Percentiles rank a stretch among this genome's conserved stretches.
Conservation (phyloP, 1,140 invertebrate species). For the Drosophila obscura region DNA sequence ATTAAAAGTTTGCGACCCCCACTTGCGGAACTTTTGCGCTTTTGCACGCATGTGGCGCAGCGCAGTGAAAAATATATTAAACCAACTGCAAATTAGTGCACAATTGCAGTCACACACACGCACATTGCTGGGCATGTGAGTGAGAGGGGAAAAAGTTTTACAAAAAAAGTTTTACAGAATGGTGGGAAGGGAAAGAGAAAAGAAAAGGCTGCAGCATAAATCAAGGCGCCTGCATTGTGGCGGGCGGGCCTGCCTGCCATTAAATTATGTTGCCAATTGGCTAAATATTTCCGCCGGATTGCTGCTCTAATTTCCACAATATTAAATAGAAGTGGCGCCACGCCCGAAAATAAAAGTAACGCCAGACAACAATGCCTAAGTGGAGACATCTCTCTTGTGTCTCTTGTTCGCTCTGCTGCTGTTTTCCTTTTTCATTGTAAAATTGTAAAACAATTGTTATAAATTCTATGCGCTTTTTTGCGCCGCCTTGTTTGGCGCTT, state of each 20-base stretch:
- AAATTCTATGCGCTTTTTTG: conserved; percentile 67
- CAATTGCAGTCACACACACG: conserved; percentile 41
- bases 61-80: conserved; percentile 72
- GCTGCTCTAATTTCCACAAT: conserved; percentile 52
- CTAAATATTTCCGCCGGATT: conserved; percentile 69
- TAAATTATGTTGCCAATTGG: conserved; percentile 75
- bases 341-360: conserved; percentile 58
- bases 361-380: conserved; percentile 48
- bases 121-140: conserved; percentile 36
- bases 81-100: conserved; percentile 77
- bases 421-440: conserved; percentile 34
- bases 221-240: conserved; percentile 45
- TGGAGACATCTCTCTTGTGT: conserved; percentile 15
- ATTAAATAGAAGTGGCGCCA: conserved; percentile 65
- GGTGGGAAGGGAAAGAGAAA: not conserved
- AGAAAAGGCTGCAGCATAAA: conserved; percentile 64
- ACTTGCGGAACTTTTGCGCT: conserved; percentile 63
- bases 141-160: conserved; percentile 21
- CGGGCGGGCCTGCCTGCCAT: conserved; percentile 25
- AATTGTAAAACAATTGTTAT: conserved; percentile 80
- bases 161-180: not conserved
- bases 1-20: conserved; percentile 73
- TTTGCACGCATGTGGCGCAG: conserved; percentile 63
- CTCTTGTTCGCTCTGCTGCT: too few relatives aligned
- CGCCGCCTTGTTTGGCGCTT: conserved; percentile 55